These are phyloP conservation scores for Tenualosa ilisha DNA, from an alignment of 2,797 vertebrate genomes.

Conservation along the genomic window DNA sequence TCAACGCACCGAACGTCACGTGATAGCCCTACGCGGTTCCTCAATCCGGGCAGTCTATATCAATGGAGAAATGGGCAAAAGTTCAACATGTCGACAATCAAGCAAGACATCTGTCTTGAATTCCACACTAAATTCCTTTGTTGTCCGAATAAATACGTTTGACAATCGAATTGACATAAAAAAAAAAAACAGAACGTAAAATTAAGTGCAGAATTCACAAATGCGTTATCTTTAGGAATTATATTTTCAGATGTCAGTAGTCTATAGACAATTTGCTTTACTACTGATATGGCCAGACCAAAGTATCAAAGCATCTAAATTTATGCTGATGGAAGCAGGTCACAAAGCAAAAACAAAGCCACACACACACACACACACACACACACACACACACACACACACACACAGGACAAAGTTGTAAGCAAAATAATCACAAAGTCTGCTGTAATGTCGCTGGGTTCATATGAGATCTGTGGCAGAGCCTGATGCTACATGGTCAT, in stretches of 20 bases:
- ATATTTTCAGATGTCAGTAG: too few relatives aligned
- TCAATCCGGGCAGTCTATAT: slow-evolving; percentile 1
- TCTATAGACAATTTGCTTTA: not conserved
- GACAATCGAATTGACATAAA: not conserved
- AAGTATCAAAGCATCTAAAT: not conserved
- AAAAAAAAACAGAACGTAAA: too few relatives aligned
- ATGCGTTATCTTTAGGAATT: too few relatives aligned
- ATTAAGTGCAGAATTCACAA: too few relatives aligned
- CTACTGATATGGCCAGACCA: not conserved
- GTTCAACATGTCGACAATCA: slow-evolving; percentile 25
- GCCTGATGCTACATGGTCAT: too few relatives aligned
- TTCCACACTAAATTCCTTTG: not conserved
- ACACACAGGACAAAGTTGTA: not conserved
- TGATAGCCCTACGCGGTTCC: not conserved
- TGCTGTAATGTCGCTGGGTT: too few relatives aligned
- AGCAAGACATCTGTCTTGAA: not conserved
- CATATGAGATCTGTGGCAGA: too few relatives aligned
- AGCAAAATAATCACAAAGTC: too few relatives aligned
- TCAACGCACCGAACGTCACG: slow-evolving; percentile 59
- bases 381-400: too few relatives aligned
- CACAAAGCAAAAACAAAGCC: not conserved
- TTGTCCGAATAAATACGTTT: not conserved
- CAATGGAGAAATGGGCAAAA: slow-evolving; percentile 31
- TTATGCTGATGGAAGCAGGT: not conserved
- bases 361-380: not conserved